These are phyloP conservation scores for Vidua macroura DNA, from an alignment of 2,113 vertebrate genomes.

Conservation along the genomic window DNA sequence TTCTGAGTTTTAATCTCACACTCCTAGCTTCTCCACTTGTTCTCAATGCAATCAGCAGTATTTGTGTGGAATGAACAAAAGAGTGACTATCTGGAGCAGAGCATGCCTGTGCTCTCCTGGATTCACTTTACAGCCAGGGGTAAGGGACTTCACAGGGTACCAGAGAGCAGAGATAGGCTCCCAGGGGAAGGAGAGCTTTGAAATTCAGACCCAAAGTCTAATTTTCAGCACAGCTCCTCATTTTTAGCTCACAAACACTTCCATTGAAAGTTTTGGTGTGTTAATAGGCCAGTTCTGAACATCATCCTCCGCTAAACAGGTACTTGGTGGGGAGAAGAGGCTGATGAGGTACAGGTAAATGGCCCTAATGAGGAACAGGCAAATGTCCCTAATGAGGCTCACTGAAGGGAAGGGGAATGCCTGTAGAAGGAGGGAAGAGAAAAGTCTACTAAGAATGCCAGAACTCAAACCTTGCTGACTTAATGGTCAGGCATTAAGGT, in stretches of 20 bases:
- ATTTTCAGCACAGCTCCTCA: not conserved
- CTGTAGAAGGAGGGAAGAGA: not conserved
- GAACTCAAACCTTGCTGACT: not conserved
- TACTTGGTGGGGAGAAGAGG: not conserved
- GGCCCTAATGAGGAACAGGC: not conserved
- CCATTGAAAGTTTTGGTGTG: not conserved
- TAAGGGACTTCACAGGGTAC: not conserved
- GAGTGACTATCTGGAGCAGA: not conserved
- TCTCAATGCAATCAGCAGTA: not conserved
- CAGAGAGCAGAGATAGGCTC: not conserved
- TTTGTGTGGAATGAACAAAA: not conserved
- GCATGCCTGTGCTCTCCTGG: not conserved
- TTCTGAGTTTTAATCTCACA: not conserved
- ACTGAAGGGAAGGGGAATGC: not conserved
- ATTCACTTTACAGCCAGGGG: not conserved
- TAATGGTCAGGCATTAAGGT: not conserved
- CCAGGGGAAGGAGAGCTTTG: not conserved
- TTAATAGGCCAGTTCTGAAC: not conserved
- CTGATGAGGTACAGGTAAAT: not conserved
- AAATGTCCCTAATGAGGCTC: not conserved
- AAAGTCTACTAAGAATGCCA: not conserved
- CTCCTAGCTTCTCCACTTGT: not conserved
- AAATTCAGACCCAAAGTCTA: not conserved
- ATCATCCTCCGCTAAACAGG: not conserved
- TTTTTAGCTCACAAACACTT: not conserved